phyloP scores from a whole-genome alignment of 2,888 invertebrate species.

The Trilocha varians region DNA sequence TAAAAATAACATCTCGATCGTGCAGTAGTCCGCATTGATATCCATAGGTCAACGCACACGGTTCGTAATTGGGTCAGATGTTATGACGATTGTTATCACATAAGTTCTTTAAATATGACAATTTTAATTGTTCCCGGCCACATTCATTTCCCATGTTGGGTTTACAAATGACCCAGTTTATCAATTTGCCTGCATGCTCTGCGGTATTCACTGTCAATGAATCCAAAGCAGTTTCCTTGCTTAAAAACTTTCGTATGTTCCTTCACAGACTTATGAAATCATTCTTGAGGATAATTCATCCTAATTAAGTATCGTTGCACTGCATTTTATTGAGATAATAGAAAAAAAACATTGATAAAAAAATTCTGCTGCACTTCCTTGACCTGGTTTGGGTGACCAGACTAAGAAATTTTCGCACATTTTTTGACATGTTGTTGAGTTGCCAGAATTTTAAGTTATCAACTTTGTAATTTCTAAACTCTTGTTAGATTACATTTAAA shows the following conservation, averaged over 20 bases:
- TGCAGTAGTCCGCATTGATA: conserved; percentile 62
- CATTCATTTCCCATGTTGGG: not conserved
- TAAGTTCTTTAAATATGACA: conserved; percentile 17
- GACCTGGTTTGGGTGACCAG: conserved; percentile 45
- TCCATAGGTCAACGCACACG: conserved; percentile 69
- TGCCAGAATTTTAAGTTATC: too few relatives aligned
- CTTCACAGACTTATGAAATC: conserved; percentile 24
- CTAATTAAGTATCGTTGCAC: conserved; percentile 12
- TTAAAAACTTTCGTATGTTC: not conserved
- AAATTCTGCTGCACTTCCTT: conserved; percentile 56
- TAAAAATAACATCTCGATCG: conserved; percentile 70
- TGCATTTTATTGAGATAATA: conserved; percentile 47
- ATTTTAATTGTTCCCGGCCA: conserved; percentile 11
- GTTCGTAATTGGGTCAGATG: conserved; percentile 66
- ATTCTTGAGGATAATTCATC: not conserved
- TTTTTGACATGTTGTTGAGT: conserved; percentile 13
- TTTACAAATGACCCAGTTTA: conserved; percentile 9
- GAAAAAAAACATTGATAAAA: conserved; percentile 45
- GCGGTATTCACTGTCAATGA: conserved; percentile 51
- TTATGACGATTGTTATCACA: conserved; percentile 41
- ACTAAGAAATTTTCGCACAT: conserved; percentile 21
- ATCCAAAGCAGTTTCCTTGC: too few relatives aligned
- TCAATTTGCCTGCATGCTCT: conserved; percentile 30
- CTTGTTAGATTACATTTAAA: too few relatives aligned
- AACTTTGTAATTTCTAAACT: too few relatives aligned